Evolutionary conservation across 2,888 invertebrate species (phyloP), one percentile per base, ranked within the genome.

Genomic region (Cactoblastis cactorum): DNA sequence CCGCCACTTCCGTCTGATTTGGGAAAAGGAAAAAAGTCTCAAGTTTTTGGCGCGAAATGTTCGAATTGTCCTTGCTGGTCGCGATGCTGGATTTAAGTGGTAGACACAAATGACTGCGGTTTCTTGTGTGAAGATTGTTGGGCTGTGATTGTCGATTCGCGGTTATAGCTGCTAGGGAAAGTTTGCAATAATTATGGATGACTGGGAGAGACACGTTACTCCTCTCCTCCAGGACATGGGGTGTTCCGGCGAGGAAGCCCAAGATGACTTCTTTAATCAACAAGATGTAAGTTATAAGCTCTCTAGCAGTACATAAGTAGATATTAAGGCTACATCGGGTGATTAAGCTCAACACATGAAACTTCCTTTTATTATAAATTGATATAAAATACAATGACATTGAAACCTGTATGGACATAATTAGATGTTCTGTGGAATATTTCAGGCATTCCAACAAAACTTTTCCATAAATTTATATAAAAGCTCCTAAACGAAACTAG

Each of bases 131-230:
- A 78, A 79, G 65, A 71, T 73, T 67, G 48, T 67, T 69, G 62
- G 75, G 71, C 72, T 77, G 83, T 82, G 80, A 70, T 77, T 69
- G 60, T 70, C 71, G 62, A 67, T 71, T 74, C 68, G 69, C 68
- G 65, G 65, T 70, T 58, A 45, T 53, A 57, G 63, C 67, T 62
- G 65, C 67, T 66, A 69, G 69, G 67, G 63, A 61, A 67, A 75
- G 69, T 74, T 74, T 65, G 50, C 41, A 56, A 57, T 72, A 68
- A 82, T 74, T 74, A 89, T 90, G 90, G 91, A 91, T 82, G 91
- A 91, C 76, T 92, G 91, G 91, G 91, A 91, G 78, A 86, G 91
- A 63, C 91, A 91, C 70, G 91, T 91, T 57, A 90, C 91, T 53
- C 91, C 91, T 43, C 87, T 91, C 54, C 82, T 91, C 57, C 91